Percentiles rank a stretch among this genome's conserved stretches.
Conservation (phyloP, 2,797 vertebrate genomes). For the Crocodylus rhombifer region DNA sequence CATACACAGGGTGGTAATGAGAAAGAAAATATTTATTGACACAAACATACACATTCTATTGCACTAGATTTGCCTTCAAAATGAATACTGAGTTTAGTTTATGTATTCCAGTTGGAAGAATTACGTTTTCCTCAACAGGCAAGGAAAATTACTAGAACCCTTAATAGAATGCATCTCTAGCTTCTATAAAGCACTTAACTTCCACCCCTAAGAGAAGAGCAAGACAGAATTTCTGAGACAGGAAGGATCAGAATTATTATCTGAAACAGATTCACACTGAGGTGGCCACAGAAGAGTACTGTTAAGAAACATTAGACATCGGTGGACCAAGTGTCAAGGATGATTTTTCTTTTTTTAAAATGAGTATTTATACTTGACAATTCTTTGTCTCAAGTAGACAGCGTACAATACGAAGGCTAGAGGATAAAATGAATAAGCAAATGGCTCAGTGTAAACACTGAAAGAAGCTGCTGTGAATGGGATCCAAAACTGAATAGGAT, state of each 20-base stretch:
- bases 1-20: background rate
- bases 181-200: background rate
- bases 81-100: background rate
- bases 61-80: background rate
- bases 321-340: background rate
- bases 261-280: background rate
- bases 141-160: background rate
- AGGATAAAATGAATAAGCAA: slow-evolving; percentile 56
- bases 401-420: slow-evolving; percentile 48
- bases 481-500: slow-evolving; percentile 46
- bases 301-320: background rate
- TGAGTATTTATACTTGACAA: slow-evolving; percentile 29
- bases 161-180: background rate
- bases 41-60: background rate
- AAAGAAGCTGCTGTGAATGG: slow-evolving; percentile 62
- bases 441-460: slow-evolving; percentile 54
- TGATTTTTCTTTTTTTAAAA: background rate
- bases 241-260: slow-evolving; percentile 24
- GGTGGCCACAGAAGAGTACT: background rate
- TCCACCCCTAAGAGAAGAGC: background rate
- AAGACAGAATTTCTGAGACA: background rate
- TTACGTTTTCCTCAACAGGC: background rate
- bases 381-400: slow-evolving; percentile 21
- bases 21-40: background rate
- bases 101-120: background rate